Evolutionary conservation across 2,888 invertebrate genomes (phyloP).

Genomic region (Mylabris sibirica): DNA sequence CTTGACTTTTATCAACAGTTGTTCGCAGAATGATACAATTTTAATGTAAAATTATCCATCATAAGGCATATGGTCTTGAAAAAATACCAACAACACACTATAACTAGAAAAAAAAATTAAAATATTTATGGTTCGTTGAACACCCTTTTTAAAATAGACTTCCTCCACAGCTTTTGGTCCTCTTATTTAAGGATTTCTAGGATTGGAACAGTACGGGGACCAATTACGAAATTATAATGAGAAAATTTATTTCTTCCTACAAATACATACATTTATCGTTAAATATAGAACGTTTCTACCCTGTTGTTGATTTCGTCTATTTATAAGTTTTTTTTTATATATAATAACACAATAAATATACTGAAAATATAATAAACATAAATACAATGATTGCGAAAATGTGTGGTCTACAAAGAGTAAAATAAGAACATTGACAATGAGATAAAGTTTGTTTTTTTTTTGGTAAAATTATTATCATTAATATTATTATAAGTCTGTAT

Average conservation of each 20-base stretch:
- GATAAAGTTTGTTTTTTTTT: not conserved
- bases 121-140: conserved; percentile 20
- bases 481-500: conserved; percentile 87
- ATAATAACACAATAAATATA: conserved; percentile 9
- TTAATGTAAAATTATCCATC: not conserved
- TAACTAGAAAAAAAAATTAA: not conserved
- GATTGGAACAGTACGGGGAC: not conserved
- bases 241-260: conserved; percentile 33
- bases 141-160: conserved; percentile 25
- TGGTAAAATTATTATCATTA: not conserved
- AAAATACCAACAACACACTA: too few relatives aligned
- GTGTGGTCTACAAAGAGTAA: not conserved
- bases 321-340: not conserved
- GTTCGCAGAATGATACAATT: not conserved
- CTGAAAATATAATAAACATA: conserved; percentile 5
- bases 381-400: conserved; percentile 2
- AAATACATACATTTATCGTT: conserved; percentile 32
- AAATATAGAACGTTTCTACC: conserved; percentile 25
- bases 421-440: not conserved
- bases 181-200: not conserved
- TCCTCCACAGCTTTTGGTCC: not conserved
- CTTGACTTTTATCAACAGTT: conserved; percentile 1
- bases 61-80: not conserved
- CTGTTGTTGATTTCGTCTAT: conserved; percentile 20
- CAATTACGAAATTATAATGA: conserved; percentile 14